Percentiles rank a stretch among this genome's conserved stretches.
These are phyloP conservation scores for Sebastes reedi DNA, from an alignment of 2,797 vertebrate species.

Conservation along the genomic window DNA sequence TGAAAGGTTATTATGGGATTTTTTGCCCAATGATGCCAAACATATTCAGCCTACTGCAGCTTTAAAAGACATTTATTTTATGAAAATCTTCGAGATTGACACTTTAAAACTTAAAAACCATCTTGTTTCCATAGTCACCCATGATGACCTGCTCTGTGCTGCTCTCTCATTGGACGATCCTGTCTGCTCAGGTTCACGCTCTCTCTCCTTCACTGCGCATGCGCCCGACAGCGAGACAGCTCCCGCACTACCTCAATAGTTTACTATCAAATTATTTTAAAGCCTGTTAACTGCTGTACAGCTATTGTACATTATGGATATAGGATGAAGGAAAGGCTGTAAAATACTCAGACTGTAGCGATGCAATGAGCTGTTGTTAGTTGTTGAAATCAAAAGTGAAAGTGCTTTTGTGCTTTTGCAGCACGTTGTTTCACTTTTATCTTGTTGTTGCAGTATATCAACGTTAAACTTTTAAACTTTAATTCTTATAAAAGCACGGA, in stretches of 20 bases:
- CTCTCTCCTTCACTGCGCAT: slow-evolving; percentile 15
- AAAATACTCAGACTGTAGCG: neutral
- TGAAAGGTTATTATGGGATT: too few species aligned
- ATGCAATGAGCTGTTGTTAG: neutral
- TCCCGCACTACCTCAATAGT: neutral
- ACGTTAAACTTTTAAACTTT: neutral
- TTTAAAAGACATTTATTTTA: too few species aligned
- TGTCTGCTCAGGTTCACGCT: neutral
- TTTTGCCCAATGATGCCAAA: too few species aligned
- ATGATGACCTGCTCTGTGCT: neutral
- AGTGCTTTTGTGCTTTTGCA: slow-evolving; percentile 27
- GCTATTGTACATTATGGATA: neutral
- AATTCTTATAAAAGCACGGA: neutral
- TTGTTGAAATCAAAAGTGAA: slow-evolving; percentile 78
- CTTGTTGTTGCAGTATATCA: neutral
- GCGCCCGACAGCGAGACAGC: neutral
- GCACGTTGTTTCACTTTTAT: neutral
- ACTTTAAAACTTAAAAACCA: neutral
- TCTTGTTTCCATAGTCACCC: slow-evolving; percentile 1
- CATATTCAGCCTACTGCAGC: rapidly evolving
- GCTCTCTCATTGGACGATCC: slow-evolving; percentile 38
- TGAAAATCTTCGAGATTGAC: too few species aligned
- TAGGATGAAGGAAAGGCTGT: neutral
- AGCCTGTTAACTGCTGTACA: neutral
- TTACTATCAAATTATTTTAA: neutral